Evolutionary conservation across 2,888 invertebrate genomes (phyloP).

Genomic region (Calameuta pallipes): DNA sequence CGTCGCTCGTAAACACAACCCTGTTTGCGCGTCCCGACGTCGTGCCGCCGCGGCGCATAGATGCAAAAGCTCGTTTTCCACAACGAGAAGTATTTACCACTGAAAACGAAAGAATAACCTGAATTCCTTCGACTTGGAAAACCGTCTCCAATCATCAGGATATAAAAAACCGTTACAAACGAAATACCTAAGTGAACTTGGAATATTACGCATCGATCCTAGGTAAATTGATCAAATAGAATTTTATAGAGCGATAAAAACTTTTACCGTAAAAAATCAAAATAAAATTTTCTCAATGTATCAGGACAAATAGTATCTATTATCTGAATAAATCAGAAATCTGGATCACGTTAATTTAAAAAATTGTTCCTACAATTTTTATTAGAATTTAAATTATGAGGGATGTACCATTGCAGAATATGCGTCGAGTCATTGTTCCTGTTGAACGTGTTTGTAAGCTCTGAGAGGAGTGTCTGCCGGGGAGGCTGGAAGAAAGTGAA

Average conservation of each 20-base stretch:
- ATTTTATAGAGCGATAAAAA: neutral
- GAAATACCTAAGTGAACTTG: neutral
- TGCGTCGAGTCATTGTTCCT: constrained; percentile 36
- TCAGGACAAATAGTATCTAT: neutral
- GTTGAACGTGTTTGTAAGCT: constrained; percentile 38
- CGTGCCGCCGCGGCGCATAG: constrained; percentile 19
- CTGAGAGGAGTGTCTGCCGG: constrained; percentile 7
- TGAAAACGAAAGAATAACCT: constrained; percentile 35
- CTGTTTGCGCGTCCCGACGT: constrained; percentile 17
- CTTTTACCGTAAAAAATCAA: neutral
- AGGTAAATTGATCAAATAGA: neutral
- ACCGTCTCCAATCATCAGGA: neutral
- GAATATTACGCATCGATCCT: neutral
- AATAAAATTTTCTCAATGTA: neutral
- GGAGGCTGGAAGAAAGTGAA: neutral
- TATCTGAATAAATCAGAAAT: neutral
- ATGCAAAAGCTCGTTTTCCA: constrained; percentile 5
- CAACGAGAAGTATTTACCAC: constrained; percentile 28
- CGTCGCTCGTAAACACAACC: constrained; percentile 29
- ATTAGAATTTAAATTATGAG: constrained; percentile 43
- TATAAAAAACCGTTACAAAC: neutral
- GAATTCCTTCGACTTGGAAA: constrained; percentile 27
- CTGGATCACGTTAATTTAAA: neutral
- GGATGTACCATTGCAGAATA: constrained; percentile 36
- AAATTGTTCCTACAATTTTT: neutral